Evolutionary conservation across 2,113 vertebrate species (phyloP), one percentile per base, ranked within the genome.

Genomic region (Alexandromys fortis): DNA sequence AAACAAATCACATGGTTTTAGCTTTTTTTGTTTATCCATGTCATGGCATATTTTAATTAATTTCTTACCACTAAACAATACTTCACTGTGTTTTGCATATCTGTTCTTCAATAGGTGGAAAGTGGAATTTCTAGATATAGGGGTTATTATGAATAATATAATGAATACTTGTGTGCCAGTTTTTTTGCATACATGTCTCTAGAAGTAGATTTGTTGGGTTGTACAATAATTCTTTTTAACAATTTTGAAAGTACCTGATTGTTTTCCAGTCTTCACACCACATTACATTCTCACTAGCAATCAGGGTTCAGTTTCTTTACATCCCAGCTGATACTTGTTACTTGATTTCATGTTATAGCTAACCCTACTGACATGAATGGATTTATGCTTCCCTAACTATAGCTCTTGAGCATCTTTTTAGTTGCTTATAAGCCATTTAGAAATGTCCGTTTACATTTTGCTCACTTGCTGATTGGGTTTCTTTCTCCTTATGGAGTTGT

Each of bases 51-150:
- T 72, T 26, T 78, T 42, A 45, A n/a, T 93, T 76, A n/a, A 61
- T 90, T 93, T 49, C 42, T 90, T 88, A 82, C 67, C 76, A 76
- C 26, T 38, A 87, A 93, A 90, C 86, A 55, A 70, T 94, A 70
- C 55, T 90, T 38, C 3, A 33, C 76, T 1, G 28, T 55, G 58
- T 94, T 94, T 94, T 94, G 35, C 82, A 85, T 94, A 30, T 65
- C 42, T 49, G 33, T 90, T 82, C 75, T 52, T 90, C 63, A 91
- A 4, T 17, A 77, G 47, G n/a, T 83, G 22, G 70, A 49, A 24
- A 76, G 88, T 90, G 67, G 45, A 49, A 28, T 79, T 86, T 17
- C 58, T 93, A 26, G 4, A 0, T 91, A 47, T 47, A 38, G 85
- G 38, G 16, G 30, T 10, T 89, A 42, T 82, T 94, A 42, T 90